These are phyloP conservation scores for Potamilus streckersoni DNA, from an alignment of 1,140 invertebrate species.

Conservation along the genomic window DNA sequence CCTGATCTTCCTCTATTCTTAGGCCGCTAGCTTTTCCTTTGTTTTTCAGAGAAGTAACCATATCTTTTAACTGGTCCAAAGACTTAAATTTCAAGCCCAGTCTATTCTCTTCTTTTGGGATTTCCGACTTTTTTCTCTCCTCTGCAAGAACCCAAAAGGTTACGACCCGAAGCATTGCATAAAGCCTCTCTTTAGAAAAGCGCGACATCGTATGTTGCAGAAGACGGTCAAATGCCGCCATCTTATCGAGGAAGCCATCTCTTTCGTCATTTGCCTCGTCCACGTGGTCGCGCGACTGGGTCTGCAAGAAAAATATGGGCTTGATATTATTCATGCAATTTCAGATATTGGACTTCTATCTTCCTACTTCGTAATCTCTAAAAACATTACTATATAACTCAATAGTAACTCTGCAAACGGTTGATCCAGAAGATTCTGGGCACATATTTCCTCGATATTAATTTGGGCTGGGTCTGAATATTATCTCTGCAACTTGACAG, in stretches of 20 bases:
- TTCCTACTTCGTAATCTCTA: background rate
- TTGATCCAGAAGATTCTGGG: no score
- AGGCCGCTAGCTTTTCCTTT: constrained; percentile 6
- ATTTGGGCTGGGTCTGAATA: no score
- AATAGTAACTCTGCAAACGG: no score
- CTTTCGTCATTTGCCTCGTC: constrained; percentile 16
- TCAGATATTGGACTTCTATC: background rate
- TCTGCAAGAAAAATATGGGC: constrained; percentile 16
- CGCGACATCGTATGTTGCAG: constrained; percentile 45
- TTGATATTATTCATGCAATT: background rate
- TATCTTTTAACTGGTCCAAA: constrained; percentile 20
- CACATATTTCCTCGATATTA: no score
- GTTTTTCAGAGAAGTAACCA: constrained; percentile 15
- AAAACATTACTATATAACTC: no score
- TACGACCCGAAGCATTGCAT: constrained; percentile 25
- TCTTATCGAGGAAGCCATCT: constrained; percentile 27
- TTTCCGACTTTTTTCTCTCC: background rate
- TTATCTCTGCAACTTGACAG: no score
- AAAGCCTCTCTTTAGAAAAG: constrained; percentile 34
- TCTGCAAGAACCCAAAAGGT: constrained; percentile 11
- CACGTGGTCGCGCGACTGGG: constrained; percentile 9
- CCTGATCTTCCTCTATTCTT: constrained; percentile 16
- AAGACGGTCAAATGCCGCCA: constrained; percentile 35
- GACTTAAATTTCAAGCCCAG: constrained; percentile 17
- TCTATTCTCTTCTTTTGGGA: background rate